Evolutionary conservation across 1,140 invertebrate species (phyloP).

Genomic region (Aphidius ervi): DNA sequence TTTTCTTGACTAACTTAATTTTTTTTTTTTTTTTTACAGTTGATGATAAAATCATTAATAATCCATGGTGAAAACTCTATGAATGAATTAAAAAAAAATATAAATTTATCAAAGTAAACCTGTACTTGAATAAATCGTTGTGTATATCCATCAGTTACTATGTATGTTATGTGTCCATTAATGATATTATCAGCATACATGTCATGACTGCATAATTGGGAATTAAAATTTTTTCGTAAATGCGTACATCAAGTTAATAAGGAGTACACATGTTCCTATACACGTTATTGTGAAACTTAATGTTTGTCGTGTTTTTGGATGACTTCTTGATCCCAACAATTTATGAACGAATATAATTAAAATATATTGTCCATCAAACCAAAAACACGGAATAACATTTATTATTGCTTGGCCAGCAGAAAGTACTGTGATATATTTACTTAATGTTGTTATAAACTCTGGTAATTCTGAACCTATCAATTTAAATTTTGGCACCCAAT

Average conservation of each 20-base stretch:
- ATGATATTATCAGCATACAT: slow-evolving; percentile 15
- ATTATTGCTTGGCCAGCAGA: slow-evolving; percentile 86
- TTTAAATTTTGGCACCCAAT: slow-evolving; percentile 73
- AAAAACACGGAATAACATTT: slow-evolving; percentile 91
- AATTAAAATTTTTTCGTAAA: slow-evolving; percentile 35
- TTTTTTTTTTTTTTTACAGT: slow-evolving; percentile 28
- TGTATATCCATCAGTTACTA: too few relatives aligned
- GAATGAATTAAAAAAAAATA: slow-evolving; percentile 62
- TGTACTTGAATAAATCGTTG: too few relatives aligned
- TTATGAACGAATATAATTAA: slow-evolving; percentile 59
- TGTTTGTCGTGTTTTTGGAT: slow-evolving; percentile 50
- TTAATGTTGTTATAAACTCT: slow-evolving; percentile 61
- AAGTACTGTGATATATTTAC: slow-evolving; percentile 79
- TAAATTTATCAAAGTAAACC: slow-evolving; percentile 49
- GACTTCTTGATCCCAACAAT: slow-evolving; percentile 49
- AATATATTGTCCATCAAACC: slow-evolving; percentile 89
- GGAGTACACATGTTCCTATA: slow-evolving; percentile 54
- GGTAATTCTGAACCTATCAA: slow-evolving; percentile 67
- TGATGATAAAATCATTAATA: slow-evolving; percentile 67
- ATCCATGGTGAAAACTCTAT: slow-evolving; percentile 65
- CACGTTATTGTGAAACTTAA: slow-evolving; percentile 54
- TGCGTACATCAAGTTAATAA: slow-evolving; percentile 45
- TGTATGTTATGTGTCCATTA: background rate
- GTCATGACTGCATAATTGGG: slow-evolving; percentile 21
- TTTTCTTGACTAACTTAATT: slow-evolving; percentile 15